Base-by-base conservation (phyloP, 1,140 invertebrate genomes). In the Panagrolaimus sp. region DNA sequence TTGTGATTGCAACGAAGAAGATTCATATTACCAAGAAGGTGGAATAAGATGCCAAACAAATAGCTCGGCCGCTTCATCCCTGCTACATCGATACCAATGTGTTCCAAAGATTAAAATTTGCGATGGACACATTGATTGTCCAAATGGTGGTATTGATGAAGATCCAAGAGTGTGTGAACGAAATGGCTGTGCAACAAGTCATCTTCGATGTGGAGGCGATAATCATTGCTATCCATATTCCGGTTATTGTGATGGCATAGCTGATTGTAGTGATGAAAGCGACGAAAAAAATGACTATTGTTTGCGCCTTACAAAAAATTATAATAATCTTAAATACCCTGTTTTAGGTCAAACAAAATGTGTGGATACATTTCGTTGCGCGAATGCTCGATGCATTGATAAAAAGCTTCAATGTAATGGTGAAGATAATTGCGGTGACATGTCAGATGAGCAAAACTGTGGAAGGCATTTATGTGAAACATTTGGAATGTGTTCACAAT, bases 221-320 rank as follows among this genome's bases (percentile, higher is more conserved):
- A 82, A 83, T 71, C 87, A 87, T 62, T 89, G 88, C 80, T 84
- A 88, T 43, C 79, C 84, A 53, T 75, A 84, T 72, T 79, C 84
- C 57, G 82, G 81, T 31, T 74, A 87, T 65, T 90, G 90, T 82
- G 86, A 91, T 81, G 67, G 74, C 42, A 79, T 85, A 63, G 83
- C 83, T 13, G 88, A 91, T 80, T 91, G 90, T 83, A 86, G 86
- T 8, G 86, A 88, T 78, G 87, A 86, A 8, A 88, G 87, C 65
- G 90, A 91, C 78, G 51, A 57, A 57, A 57, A 57, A 20, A 57
- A 57, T 27, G 51, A 57, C 4, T 57, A 57, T 5, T 57, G 51
- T 16, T 20, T 4, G 5, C 20, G 20, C n/a, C 63, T 62, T 63
- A n/a, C n/a, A n/a, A n/a, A n/a, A n/a, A n/a, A n/a, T n/a, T n/a